Base-by-base conservation (phyloP, 1,140 invertebrate species). In the Luehdorfia chinensis region DNA sequence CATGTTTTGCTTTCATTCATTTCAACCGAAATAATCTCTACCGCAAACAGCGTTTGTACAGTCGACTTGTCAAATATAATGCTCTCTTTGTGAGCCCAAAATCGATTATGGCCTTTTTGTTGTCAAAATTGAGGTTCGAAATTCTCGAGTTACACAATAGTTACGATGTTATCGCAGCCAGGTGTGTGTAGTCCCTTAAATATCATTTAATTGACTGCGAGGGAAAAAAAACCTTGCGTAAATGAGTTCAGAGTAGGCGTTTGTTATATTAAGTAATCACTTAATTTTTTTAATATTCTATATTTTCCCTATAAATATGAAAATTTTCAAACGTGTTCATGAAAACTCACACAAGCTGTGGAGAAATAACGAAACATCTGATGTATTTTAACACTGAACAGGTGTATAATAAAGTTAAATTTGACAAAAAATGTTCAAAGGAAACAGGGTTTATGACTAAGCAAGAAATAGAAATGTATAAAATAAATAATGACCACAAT, bases 101-200 rank as follows among this genome's bases (percentile, higher is more conserved):
- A 84, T 84, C 83, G 83, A 86, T 86, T 86, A 86, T 77, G 69
- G 75, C 76, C 77, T 83, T 84, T 86, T 86, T 84, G 79, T 86
- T 84, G 77, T 84, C 77, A 86, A 84, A 86, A 86, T 80, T 83
- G 77, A 75, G 79, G 79, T 66, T 84, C 70, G 62, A 75, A 78
- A 72, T 75, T 86, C 83, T 84, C 83, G 69, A 66, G 75, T 84
- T 79, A 55, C 75, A 83, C 73, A 75, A 86, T 84, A 84, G 77
- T 86, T 83, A 43, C 71, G 83, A 86, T 83, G 78, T 76, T 84
- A 86, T 84, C 83, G 54, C 50, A 47, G 49, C 83, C 83, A 86
- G 83, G 83, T 86, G 81, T 59, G 55, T 70, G 47, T 37, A 50
- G 60, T 55, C 47, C 61, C 66, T 77, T 83, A 86, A 86, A 78